Evolutionary conservation across 2,888 invertebrate genomes (phyloP), one percentile per base, ranked within the genome.

Genomic region (Fragum sueziense): DNA sequence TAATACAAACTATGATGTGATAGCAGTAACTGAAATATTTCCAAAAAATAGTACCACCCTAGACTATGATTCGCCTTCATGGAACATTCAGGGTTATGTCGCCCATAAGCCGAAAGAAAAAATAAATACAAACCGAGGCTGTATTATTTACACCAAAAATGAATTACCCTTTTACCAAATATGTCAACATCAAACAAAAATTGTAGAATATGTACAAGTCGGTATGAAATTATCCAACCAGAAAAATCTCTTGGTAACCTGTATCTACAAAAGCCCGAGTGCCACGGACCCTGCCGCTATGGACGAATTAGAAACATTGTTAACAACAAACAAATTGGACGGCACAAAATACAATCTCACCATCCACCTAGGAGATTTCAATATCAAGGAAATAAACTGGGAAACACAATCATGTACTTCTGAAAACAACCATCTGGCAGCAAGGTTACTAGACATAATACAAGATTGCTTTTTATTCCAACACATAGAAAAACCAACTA

Each of bases 11-110:
- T 47, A 47, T 47, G 47, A 47, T 47, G n/a, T 47, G 20, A 54
- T 54, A 54, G 20, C 20, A 11, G 25, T 54, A 11, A 54, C 54
- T n/a, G 54, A 54, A 22, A 11, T 54, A 11, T 54, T 54, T 25
- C 54, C 54, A 54, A 54, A 54, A 54, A 54, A 54, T 2, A n/a
- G 54, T 54, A 22, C n/a, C 11, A 54, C 54, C 22, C 54, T 54
- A 2, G 54, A 54, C 22, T n/a, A 54, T 22, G 20, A 54, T 54
- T 54, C 54, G 25, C 54, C 54, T n/a, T 25, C 22, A 22, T 54
- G 54, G 54, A 54, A 25, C 54, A 54, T 54, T 54, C n/a, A n/a
- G 25, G 54, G 54, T n/a, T 54, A 54, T 22, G 54, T 22, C 25
- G 20, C n/a, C 22, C 54, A 54, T 22, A 54, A 54, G 22, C 54